phyloP scores from a whole-genome alignment of 2,113 vertebrate genomes.

The Pterophyllum scalare region DNA sequence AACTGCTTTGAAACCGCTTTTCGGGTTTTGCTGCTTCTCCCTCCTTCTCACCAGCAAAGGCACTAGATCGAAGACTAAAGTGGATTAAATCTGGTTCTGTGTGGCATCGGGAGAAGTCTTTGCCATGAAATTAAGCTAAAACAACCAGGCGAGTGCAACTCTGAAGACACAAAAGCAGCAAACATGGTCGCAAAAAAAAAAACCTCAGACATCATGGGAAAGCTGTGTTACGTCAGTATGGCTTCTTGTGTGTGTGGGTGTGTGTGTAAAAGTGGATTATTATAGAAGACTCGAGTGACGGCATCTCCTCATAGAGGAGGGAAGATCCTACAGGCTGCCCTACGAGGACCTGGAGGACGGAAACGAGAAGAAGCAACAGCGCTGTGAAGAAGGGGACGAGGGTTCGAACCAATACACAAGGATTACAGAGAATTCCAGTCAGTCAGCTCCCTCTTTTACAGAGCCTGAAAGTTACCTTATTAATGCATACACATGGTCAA shows the following conservation, averaged over 20 bases:
- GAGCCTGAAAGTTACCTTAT: neutral
- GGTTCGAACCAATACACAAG: slow-evolving; percentile 12
- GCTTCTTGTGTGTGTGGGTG: slow-evolving; percentile 75
- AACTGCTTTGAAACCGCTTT: slow-evolving; percentile 4
- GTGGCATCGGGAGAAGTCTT: slow-evolving; percentile 24
- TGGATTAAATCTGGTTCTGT: slow-evolving; percentile 49
- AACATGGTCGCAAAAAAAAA: neutral
- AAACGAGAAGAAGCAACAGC: neutral
- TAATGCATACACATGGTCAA: neutral
- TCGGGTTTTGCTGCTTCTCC: slow-evolving; percentile 52
- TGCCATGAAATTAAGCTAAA: slow-evolving; percentile 5
- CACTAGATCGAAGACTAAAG: slow-evolving; percentile 73
- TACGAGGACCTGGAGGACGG: slow-evolving; percentile 28
- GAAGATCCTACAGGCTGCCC: slow-evolving; percentile 86
- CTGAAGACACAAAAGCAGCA: neutral
- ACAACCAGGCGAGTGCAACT: neutral
- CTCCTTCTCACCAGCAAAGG: slow-evolving; percentile 66
- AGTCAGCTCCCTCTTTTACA: neutral
- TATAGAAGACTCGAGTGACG: slow-evolving; percentile 79
- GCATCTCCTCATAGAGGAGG: slow-evolving; percentile 95
- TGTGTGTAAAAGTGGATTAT: slow-evolving; percentile 79
- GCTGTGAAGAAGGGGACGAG: neutral
- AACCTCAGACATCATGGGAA: slow-evolving; percentile 34
- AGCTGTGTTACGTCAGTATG: slow-evolving; percentile 87
- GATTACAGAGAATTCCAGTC: neutral